These are phyloP conservation scores for Coluber constrictor DNA, from an alignment of 2,797 vertebrate genomes.

Conservation along the genomic window DNA sequence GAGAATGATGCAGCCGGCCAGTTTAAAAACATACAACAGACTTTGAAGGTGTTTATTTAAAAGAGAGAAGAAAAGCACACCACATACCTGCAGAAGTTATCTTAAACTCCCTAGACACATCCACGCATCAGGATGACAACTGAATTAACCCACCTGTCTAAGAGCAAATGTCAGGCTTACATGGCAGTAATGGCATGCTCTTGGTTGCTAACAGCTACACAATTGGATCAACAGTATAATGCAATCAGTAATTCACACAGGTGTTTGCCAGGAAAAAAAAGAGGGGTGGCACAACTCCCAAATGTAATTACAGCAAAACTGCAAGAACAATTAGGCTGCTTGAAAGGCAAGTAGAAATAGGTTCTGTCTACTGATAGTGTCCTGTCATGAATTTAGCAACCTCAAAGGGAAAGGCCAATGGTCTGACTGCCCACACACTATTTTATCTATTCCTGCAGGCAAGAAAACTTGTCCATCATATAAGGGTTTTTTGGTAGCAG, in stretches of 20 bases:
- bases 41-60: background rate
- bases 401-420: slow-evolving; percentile 20
- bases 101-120: background rate
- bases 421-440: background rate
- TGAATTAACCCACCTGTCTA: slow-evolving; percentile 4
- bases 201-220: background rate
- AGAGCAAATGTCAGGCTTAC: slow-evolving; percentile 14
- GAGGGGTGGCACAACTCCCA: background rate
- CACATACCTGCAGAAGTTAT: background rate
- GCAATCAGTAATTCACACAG: background rate
- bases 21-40: background rate
- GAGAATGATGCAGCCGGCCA: background rate
- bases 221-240: background rate
- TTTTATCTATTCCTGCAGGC: background rate
- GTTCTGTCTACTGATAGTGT: slow-evolving; percentile 38
- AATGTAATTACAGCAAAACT: slow-evolving; percentile 28
- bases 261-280: background rate
- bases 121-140: background rate
- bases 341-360: background rate
- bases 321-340: slow-evolving; percentile 47
- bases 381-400: slow-evolving; percentile 44
- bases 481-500: background rate
- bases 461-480: background rate
- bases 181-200: background rate
- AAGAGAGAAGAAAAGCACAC: background rate